Evolutionary conservation across 2,888 invertebrate species (phyloP), one percentile per base, ranked within the genome.

Genomic region (Oligia strigilis): DNA sequence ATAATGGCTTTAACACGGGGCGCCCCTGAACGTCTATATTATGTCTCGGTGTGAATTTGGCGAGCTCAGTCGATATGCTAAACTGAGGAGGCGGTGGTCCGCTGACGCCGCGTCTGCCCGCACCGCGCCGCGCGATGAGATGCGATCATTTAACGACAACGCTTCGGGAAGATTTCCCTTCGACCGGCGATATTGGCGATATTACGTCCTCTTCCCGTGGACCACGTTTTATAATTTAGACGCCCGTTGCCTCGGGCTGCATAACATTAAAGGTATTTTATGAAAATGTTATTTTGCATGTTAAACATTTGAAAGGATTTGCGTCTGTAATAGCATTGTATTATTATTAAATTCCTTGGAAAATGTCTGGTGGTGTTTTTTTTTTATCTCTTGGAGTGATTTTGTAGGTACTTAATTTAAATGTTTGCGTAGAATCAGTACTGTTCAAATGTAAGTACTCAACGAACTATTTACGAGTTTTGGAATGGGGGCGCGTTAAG

Each of bases 51-150:
- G 89, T 87, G 92, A 93, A 95, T 95, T 94, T 94, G 92, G 93
- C 91, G 93, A 92, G 93, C 92, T 93, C 92, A 91, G 92, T 93
- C 93, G 94, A 94, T 96, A 96, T 96, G 96, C 95, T 95, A 96
- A 96, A 93, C 92, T 92, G 88, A 89, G 89, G 80, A 81, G 74
- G 82, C 80, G 83, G 78, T 88, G 90, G 91, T 89, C 90, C 94
- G 96, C 96, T 96, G 96, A 96, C 96, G 93, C 90, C 89, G 95
- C 96, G 96, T 96, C 96, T 96, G 92, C 87, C 87, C 90, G 92
- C 90, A 90, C 89, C 93, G 93, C 93, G 85, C 86, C 89, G 91
- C 90, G 91, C 93, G 93, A 93, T 94, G 93, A 93, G 92, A 94
- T 91, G 93, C 94, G 94, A 95, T 96, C 94, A 95, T 95, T 96